Conservation (phyloP, 2,113 vertebrate genomes). For the Siphamia tubifer region DNA sequence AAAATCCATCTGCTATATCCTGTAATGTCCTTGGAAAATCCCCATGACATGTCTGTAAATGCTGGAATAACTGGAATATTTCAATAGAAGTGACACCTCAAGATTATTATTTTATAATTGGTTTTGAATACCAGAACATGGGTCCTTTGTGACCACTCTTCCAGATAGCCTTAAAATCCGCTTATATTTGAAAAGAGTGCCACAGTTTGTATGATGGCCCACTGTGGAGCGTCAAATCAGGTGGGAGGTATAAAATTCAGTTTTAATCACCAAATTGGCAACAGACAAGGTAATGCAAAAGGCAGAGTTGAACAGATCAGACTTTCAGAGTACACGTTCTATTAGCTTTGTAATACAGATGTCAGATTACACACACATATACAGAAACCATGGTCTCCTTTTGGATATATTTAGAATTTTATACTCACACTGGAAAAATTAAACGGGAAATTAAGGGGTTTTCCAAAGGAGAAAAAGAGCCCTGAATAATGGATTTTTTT, state of each 20-base stretch:
- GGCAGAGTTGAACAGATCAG: background rate
- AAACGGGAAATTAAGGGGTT: conserved; percentile 21
- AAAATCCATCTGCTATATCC: conserved; percentile 2
- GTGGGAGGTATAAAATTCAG: conserved; percentile 39
- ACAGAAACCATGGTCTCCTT: too few species aligned
- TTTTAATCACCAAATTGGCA: conserved; percentile 53
- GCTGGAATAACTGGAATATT: conserved; percentile 57
- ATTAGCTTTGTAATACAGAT: background rate
- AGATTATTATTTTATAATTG: conserved; percentile 67
- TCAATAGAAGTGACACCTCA: conserved; percentile 59
- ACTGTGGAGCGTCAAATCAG: conserved; percentile 52
- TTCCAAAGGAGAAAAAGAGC: conserved; percentile 31
- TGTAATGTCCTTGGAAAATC: conserved; percentile 61
- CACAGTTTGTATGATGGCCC: conserved; percentile 51
- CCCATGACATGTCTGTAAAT: conserved; percentile 57
- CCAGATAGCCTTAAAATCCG: conserved; percentile 55
- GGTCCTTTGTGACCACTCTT: conserved; percentile 68
- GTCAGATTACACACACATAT: background rate
- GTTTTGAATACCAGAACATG: conserved; percentile 61
- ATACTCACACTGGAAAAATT: background rate
- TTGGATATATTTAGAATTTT: background rate
- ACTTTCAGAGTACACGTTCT: background rate
- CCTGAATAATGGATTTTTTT: conserved; percentile 41
- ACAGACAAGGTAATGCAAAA: background rate
- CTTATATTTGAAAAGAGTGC: conserved; percentile 69